Conservation (phyloP, 2,888 invertebrate species). For the Tetragonisca angustula region DNA sequence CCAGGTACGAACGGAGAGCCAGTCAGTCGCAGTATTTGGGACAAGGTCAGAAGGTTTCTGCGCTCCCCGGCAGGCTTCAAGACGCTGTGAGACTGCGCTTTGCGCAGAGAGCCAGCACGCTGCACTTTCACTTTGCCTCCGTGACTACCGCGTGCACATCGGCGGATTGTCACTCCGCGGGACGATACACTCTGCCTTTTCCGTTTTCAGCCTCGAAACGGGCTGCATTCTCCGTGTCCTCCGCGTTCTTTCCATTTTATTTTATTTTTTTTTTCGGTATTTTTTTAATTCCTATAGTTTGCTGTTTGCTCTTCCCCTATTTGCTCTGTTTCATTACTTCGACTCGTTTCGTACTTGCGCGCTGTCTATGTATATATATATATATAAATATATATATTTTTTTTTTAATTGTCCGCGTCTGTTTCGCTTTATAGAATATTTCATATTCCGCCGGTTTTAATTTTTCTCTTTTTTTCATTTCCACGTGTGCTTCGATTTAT, state of each 20-base stretch:
- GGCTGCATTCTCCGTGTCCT: no score
- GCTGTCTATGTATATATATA: no score
- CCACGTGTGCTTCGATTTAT: no score
- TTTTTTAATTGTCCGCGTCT: no score
- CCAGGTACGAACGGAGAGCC: conserved; percentile 66
- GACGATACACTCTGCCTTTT: conserved; percentile 43
- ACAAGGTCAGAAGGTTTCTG: conserved; percentile 84
- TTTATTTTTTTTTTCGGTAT: no score
- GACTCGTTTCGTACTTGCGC: no score
- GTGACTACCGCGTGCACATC: conserved; percentile 62
- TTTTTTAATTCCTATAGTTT: neutral
- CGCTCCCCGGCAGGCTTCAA: conserved; percentile 76
- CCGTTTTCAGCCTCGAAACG: neutral
- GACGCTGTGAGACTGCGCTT: conserved; percentile 68
- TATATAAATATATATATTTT: no score
- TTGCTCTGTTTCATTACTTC: no score
- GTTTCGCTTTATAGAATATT: no score
- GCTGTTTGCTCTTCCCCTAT: no score
- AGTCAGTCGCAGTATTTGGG: conserved; percentile 83
- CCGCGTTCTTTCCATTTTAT: neutral
- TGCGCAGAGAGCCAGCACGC: conserved; percentile 71
- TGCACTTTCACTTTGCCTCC: conserved; percentile 82
- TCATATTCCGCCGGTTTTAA: no score
- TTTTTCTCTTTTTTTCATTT: neutral
- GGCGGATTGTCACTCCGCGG: conserved; percentile 63